Evolutionary conservation across 2,113 vertebrate species (phyloP).

Genomic region (Meleagris gallopavo): DNA sequence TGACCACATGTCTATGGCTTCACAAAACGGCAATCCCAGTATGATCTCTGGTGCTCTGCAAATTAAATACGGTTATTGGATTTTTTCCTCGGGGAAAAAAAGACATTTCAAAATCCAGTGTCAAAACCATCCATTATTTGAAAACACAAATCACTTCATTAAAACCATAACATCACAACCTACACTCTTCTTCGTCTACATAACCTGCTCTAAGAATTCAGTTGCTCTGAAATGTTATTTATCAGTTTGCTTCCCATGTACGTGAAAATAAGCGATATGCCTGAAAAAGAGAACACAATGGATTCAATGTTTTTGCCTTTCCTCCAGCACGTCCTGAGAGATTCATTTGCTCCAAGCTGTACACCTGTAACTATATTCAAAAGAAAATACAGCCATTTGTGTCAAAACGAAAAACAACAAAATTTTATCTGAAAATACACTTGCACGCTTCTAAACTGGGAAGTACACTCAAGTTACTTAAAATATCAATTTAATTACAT

Average conservation of each 20-base stretch:
- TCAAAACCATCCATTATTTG: background rate
- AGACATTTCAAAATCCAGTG: constrained; percentile 37
- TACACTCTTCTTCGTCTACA: background rate
- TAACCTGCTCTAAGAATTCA: background rate
- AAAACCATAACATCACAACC: background rate
- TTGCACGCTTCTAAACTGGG: background rate
- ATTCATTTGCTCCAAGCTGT: background rate
- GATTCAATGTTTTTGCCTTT: background rate
- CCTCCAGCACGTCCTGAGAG: background rate
- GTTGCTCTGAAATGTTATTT: background rate
- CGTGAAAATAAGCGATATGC: background rate
- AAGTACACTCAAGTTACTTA: background rate
- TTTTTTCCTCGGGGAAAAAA: background rate
- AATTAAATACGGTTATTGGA: constrained; percentile 63
- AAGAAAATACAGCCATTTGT: background rate
- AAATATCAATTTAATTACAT: constrained; percentile 27
- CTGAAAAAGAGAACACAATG: background rate
- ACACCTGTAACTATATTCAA: background rate
- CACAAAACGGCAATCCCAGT: constrained; percentile 99
- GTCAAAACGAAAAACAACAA: background rate
- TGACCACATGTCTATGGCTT: constrained; percentile 99
- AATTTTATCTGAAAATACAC: background rate
- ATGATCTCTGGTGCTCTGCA: constrained; percentile 99
- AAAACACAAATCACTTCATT: background rate
- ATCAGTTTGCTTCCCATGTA: background rate